Conservation (phyloP, 2,113 vertebrate genomes). For the Psittacula cyanocephala region DNA sequence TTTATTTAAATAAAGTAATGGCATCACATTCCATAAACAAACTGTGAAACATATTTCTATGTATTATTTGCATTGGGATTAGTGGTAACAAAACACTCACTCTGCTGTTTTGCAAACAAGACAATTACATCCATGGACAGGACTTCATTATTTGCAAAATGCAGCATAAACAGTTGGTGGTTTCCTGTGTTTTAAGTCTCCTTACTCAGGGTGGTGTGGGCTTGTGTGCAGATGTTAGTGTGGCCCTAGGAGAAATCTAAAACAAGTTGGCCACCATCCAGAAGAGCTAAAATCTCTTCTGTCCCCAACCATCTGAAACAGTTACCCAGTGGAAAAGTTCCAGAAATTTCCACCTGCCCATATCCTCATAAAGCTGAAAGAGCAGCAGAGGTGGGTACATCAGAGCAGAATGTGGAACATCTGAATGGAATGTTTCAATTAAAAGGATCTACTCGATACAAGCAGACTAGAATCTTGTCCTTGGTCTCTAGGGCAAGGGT, state of each 20-base stretch:
- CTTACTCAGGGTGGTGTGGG: not conserved
- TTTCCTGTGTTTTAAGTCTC: not conserved
- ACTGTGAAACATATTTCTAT: not conserved
- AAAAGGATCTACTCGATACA: not conserved
- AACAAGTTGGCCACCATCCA: not conserved
- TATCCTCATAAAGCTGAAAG: not conserved
- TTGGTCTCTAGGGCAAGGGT: conserved; percentile 2
- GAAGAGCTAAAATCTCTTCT: not conserved
- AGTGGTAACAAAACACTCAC: not conserved
- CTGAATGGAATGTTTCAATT: not conserved
- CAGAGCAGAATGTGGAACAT: not conserved
- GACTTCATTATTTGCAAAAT: not conserved
- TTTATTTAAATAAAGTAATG: not conserved
- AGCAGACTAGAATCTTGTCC: not conserved
- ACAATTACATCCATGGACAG: not conserved
- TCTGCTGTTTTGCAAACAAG: not conserved
- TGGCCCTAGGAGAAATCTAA: not conserved
- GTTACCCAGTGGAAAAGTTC: not conserved
- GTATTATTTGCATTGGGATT: not conserved
- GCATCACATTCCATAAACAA: not conserved
- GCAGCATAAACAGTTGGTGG: not conserved
- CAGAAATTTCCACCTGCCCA: not conserved
- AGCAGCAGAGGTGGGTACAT: not conserved
- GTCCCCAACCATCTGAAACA: not conserved
- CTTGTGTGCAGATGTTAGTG: not conserved